Evolutionary conservation across 1,140 invertebrate species (phyloP).

Genomic region (Caenorhabditis inopinata): DNA sequence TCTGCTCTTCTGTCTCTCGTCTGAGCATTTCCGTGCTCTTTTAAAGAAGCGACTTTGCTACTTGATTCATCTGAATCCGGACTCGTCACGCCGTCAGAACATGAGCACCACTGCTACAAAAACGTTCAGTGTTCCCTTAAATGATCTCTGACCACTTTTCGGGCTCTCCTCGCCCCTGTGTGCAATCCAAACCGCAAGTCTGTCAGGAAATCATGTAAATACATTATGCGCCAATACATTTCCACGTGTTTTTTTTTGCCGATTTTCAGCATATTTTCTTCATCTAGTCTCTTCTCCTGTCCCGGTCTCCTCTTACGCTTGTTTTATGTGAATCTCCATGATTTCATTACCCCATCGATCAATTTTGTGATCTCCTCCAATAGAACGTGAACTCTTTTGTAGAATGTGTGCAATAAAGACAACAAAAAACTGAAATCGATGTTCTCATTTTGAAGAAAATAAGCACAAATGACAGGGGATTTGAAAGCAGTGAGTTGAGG

Average conservation of each 20-base stretch:
- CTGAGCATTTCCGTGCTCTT: slow-evolving; percentile 36
- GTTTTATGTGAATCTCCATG: background rate
- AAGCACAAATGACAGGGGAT: no score
- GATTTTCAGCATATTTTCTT: background rate
- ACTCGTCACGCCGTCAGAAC: slow-evolving; percentile 20
- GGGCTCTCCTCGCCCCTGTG: no score
- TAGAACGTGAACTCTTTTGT: no score
- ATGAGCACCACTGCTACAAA: slow-evolving; percentile 21
- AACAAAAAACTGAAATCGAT: no score
- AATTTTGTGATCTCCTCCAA: background rate
- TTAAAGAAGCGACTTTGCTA: background rate
- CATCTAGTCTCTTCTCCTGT: background rate
- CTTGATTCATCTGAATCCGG: background rate
- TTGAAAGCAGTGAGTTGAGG: no score
- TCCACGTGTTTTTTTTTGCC: background rate
- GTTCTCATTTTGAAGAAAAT: no score
- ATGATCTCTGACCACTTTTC: background rate
- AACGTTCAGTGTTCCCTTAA: slow-evolving; percentile 12
- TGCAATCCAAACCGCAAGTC: no score
- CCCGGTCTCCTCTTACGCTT: background rate
- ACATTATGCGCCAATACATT: background rate
- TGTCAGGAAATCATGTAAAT: no score
- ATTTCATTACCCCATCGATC: background rate
- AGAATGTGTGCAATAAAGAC: no score
- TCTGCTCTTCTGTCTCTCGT: slow-evolving; percentile 36